Evolutionary conservation across 2,888 invertebrate genomes (phyloP).

Genomic region (Danaus chrysippus): DNA sequence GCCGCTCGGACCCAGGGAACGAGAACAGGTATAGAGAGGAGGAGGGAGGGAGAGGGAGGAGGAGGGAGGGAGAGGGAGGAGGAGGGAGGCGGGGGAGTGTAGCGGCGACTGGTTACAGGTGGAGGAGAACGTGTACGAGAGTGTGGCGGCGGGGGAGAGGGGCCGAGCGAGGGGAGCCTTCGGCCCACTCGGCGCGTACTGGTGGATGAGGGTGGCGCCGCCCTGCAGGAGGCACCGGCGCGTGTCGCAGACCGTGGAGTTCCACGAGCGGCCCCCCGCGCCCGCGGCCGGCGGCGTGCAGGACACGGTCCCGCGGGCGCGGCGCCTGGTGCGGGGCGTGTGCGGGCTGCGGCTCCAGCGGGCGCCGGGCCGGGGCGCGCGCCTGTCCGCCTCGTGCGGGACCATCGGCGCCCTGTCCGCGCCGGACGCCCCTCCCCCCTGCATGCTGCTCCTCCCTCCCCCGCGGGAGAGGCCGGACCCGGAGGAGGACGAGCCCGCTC

Average conservation of each 20-base stretch:
- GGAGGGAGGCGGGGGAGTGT: too few species aligned
- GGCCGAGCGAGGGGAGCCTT: slow-evolving; percentile 38
- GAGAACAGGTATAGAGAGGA: slow-evolving; percentile 10
- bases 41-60: background rate
- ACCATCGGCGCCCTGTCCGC: slow-evolving; percentile 60
- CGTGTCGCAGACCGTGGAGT: slow-evolving; percentile 59
- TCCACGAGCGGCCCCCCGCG: slow-evolving; percentile 44
- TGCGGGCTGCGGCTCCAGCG: slow-evolving; percentile 36
- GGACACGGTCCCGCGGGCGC: slow-evolving; percentile 19
- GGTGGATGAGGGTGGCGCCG: slow-evolving; percentile 37
- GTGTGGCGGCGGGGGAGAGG: slow-evolving; percentile 33
- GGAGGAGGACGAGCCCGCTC: slow-evolving; percentile 29
- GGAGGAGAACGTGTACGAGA: slow-evolving; percentile 38
- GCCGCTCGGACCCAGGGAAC: slow-evolving; percentile 20
- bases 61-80: too few species aligned
- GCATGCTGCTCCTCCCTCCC: slow-evolving; percentile 43
- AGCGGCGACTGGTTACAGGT: slow-evolving; percentile 7
- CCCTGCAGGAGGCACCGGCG: slow-evolving; percentile 41
- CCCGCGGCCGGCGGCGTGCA: slow-evolving; percentile 18
- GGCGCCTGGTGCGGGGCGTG: slow-evolving; percentile 29
- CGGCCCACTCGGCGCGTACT: slow-evolving; percentile 30
- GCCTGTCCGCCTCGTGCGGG: slow-evolving; percentile 83
- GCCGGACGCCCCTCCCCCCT: slow-evolving; percentile 42
- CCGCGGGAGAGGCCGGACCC: slow-evolving; percentile 29
- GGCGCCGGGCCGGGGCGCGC: slow-evolving; percentile 54